These are phyloP conservation scores for Astreopora myriophthalma DNA, from an alignment of 64 coral and sea anemone species.

Conservation along the genomic window DNA sequence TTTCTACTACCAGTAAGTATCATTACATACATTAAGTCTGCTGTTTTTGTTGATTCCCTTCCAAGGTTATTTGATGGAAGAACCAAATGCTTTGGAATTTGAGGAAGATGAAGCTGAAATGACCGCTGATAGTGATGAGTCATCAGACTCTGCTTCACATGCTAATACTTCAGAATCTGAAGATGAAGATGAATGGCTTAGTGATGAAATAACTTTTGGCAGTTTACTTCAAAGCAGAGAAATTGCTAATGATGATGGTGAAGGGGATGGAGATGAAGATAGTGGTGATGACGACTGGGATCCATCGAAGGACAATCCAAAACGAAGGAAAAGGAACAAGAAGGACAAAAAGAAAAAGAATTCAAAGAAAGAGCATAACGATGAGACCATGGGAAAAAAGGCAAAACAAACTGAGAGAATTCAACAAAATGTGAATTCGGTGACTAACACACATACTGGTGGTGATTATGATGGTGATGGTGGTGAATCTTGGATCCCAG, in stretches of 20 bases:
- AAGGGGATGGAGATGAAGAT: constrained; percentile 73
- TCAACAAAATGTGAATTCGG: background rate
- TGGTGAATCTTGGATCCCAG: constrained; percentile 25
- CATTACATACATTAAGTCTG: too few relatives aligned
- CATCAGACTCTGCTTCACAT: constrained; percentile 39
- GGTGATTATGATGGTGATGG: constrained; percentile 29
- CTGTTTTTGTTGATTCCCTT: background rate
- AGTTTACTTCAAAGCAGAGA: constrained; percentile 77
- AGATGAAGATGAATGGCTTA: constrained; percentile 37
- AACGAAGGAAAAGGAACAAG: constrained; percentile 53
- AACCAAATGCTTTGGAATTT: constrained; percentile 88
- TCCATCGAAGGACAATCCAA: constrained; percentile 73
- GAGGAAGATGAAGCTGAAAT: constrained; percentile 67
- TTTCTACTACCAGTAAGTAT: too few relatives aligned
- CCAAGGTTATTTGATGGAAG: constrained; percentile 91
- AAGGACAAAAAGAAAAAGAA: constrained; percentile 69
- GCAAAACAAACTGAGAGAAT: background rate
- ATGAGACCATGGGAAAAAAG: background rate
- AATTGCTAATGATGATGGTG: background rate
- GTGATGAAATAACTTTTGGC: constrained; percentile 62
- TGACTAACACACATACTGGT: background rate
- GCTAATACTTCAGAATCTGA: constrained; percentile 54
- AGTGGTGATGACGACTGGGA: constrained; percentile 90
- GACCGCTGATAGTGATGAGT: constrained; percentile 63
- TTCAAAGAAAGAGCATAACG: constrained; percentile 19